These are phyloP conservation scores for Leptinotarsa defecta DNA, from an alignment of 1,140 invertebrate genomes.

Conservation along the genomic window DNA sequence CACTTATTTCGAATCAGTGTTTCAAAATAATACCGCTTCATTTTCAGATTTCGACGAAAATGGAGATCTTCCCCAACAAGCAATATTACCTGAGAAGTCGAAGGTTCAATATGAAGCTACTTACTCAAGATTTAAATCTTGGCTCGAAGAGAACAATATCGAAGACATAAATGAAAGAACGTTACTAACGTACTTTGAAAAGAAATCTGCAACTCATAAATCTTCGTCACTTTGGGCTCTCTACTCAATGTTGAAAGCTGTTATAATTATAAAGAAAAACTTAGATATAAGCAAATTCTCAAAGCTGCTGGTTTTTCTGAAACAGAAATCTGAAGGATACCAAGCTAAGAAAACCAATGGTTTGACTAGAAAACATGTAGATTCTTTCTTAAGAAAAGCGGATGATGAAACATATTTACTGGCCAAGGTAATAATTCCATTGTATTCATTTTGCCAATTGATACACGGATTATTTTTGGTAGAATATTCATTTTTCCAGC, in stretches of 20 bases:
- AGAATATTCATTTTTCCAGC: no score
- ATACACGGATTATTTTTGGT: no score
- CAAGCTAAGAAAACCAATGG: slow-evolving; percentile 21
- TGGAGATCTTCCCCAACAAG: background rate
- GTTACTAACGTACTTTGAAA: slow-evolving; percentile 19
- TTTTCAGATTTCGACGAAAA: background rate
- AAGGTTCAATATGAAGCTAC: background rate
- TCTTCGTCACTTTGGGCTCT: slow-evolving; percentile 19
- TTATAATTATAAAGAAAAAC: slow-evolving; percentile 18
- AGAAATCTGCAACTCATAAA: slow-evolving; percentile 15
- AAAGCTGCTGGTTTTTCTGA: slow-evolving; percentile 28
- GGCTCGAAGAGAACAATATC: background rate
- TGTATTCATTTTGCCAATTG: background rate
- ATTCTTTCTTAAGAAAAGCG: slow-evolving; percentile 32
- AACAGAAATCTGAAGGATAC: slow-evolving; percentile 28
- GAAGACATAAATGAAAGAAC: background rate
- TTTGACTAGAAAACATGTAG: slow-evolving; percentile 30
- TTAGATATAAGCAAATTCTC: slow-evolving; percentile 36
- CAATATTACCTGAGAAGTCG: background rate
- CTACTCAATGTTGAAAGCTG: slow-evolving; percentile 33
- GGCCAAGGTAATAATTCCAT: slow-evolving; percentile 30
- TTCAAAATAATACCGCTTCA: background rate
- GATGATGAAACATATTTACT: slow-evolving; percentile 32
- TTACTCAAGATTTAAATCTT: background rate
- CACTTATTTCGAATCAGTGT: background rate